Evolutionary conservation across 2,797 vertebrate genomes (phyloP), one percentile per base, ranked within the genome.

Genomic region (Ispidina picta): DNA sequence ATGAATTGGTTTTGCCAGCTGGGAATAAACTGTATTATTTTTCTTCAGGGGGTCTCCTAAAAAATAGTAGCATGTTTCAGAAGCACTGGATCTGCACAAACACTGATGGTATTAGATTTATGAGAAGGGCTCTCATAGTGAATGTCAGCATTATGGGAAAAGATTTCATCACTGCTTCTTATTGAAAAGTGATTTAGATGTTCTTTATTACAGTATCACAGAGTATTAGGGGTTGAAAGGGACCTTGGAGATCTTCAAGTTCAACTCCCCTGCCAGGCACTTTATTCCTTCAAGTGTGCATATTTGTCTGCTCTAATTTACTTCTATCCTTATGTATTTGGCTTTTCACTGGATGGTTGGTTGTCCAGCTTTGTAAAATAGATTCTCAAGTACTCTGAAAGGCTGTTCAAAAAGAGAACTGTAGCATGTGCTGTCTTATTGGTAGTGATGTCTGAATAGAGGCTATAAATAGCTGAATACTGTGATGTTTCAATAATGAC

Each of bases 401-500:
- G 54, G 29, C 62, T 74, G 18, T 82, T 91, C n/a, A 93, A 63
- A 85, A 81, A 63, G 11, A n/a, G 12, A 2, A 2, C 15, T 59
- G 17, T 65, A 62, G 13, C 77, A 56, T 66, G 37, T 80, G 80
- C 51, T 84, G 15, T 71, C 39, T 89, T 83, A 66, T 19, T 81
- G 22, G 51, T 76, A 56, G 17, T 48, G 12, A 25, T 54, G 31
- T n/a, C 54, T 95, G 80, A 91, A 91, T 71, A 22, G 70, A 23
- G 25, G 65, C 72, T 88, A 91, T 93, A 94, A 94, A 95, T 94
- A 95, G 62, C 66, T 76, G 49, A 93, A 65, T 64, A 20, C 59
- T 72, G 17, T 33, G 52, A 72, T 72, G 35, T 74, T 79, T 89
- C 55, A 44, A 44, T 79, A 93, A 76, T 39, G 16, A 74, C 26